Percentiles rank a stretch among this genome's conserved stretches.
Evolutionary conservation across 2,888 invertebrate genomes (phyloP).

Genomic region (Oscheius sp.): DNA sequence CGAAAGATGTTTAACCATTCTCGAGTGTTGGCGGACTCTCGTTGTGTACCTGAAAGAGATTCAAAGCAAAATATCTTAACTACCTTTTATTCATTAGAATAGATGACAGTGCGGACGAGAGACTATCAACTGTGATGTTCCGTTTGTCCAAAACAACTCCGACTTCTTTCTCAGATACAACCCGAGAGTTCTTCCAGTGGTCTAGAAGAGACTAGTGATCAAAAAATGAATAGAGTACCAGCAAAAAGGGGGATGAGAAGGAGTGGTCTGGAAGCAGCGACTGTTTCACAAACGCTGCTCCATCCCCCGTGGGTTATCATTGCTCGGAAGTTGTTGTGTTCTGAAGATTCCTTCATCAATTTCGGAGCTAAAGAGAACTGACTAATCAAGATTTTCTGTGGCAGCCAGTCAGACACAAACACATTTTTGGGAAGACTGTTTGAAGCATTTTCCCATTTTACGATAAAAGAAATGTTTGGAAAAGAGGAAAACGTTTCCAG

Average conservation of each 20-base stretch:
- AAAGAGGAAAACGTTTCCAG: slow-evolving; percentile 55
- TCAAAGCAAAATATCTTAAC: no score
- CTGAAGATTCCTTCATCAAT: slow-evolving; percentile 34
- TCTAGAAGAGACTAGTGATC: slow-evolving; percentile 56
- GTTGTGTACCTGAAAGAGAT: no score
- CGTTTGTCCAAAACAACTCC: slow-evolving; percentile 63
- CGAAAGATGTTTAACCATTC: no score
- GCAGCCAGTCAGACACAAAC: slow-evolving; percentile 60
- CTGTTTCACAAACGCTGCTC: slow-evolving; percentile 65
- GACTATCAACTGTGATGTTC: slow-evolving; percentile 41
- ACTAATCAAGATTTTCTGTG: slow-evolving; percentile 65
- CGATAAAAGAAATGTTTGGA: slow-evolving; percentile 62
- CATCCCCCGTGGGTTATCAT: slow-evolving; percentile 70
- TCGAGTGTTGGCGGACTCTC: no score
- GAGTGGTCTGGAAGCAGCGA: slow-evolving; percentile 59
- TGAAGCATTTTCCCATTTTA: slow-evolving; percentile 54
- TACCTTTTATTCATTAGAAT: slow-evolving; percentile 15
- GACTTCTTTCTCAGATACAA: slow-evolving; percentile 55
- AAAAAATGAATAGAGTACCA: slow-evolving; percentile 58
- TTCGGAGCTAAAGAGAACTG: background rate
- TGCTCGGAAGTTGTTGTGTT: slow-evolving; percentile 61
- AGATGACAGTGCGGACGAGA: slow-evolving; percentile 2
- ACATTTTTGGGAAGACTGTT: slow-evolving; percentile 49
- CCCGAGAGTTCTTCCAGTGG: slow-evolving; percentile 64
- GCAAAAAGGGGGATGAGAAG: slow-evolving; percentile 69